A percentile compares a stretch with the other conserved stretches of the same genome.
Evolutionary conservation across 2,888 invertebrate genomes (phyloP).

Genomic region (Heliconius sara): DNA sequence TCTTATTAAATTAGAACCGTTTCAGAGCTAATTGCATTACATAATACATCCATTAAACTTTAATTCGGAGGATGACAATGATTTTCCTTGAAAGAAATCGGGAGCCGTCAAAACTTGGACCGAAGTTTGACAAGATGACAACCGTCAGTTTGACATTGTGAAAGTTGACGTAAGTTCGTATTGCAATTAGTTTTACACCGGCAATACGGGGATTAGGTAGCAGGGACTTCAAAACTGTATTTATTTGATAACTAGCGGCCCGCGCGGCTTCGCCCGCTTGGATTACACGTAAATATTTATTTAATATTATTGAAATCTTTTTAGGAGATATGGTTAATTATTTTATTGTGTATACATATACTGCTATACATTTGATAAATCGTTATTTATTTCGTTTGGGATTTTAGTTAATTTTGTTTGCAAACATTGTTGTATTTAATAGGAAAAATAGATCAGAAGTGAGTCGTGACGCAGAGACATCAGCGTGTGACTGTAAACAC

Average conservation of each 20-base stretch:
- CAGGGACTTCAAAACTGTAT: not conserved
- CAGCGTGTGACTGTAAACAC: too few relatives aligned
- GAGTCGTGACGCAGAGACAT: too few relatives aligned
- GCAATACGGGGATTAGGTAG: not conserved
- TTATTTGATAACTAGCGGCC: not conserved
- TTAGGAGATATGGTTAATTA: too few relatives aligned
- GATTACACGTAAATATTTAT: not conserved
- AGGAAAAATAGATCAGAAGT: too few relatives aligned
- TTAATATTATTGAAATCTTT: too few relatives aligned
- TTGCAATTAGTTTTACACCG: conserved; percentile 20
- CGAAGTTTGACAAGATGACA: conserved; percentile 44
- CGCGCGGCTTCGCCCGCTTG: too few relatives aligned
- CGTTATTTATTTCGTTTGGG: too few relatives aligned
- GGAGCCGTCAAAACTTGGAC: conserved; percentile 38
- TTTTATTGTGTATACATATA: too few relatives aligned
- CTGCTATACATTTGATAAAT: too few relatives aligned
- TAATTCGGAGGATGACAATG: conserved; percentile 25
- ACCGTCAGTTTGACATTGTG: conserved; percentile 39
- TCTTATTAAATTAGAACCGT: not conserved
- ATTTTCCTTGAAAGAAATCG: conserved; percentile 30
- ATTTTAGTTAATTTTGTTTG: too few relatives aligned
- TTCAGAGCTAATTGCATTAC: not conserved
- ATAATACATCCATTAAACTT: conserved; percentile 13
- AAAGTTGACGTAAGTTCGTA: conserved; percentile 29
- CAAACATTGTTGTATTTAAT: too few relatives aligned